Evolutionary conservation across 1,140 invertebrate species (phyloP).

Genomic region (Eubasilissa regina): DNA sequence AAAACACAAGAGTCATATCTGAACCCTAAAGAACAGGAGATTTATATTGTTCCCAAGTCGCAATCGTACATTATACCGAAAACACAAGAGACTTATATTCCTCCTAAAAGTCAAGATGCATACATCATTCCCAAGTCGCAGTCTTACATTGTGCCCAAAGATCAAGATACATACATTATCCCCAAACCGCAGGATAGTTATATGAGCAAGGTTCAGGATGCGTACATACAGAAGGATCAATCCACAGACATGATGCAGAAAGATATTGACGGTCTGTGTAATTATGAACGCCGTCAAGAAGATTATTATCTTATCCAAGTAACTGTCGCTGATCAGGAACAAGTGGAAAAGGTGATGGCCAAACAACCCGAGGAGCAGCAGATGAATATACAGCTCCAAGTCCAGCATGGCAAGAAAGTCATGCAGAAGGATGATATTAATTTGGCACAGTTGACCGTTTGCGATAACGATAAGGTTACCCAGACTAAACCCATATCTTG

Average conservation of each 20-base stretch:
- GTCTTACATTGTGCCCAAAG: slow-evolving; percentile 28
- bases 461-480: slow-evolving; percentile 38
- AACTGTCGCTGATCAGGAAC: slow-evolving; percentile 25
- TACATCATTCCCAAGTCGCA: slow-evolving; percentile 37
- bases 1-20: slow-evolving; percentile 36
- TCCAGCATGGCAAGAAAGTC: slow-evolving; percentile 16
- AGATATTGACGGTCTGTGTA: slow-evolving; percentile 35
- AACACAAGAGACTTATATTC: slow-evolving; percentile 32
- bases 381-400: slow-evolving; percentile 25
- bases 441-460: slow-evolving; percentile 16
- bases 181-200: slow-evolving; percentile 6
- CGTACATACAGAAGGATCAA: slow-evolving; percentile 28
- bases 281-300: slow-evolving; percentile 29
- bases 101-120: slow-evolving; percentile 25
- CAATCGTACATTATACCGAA: slow-evolving; percentile 38
- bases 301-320: slow-evolving; percentile 40
- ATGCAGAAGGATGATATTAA: slow-evolving; percentile 25
- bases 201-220: slow-evolving; percentile 15
- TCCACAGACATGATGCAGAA: slow-evolving; percentile 21
- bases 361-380: slow-evolving; percentile 5
- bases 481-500: slow-evolving; percentile 42
- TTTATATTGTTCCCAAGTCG: slow-evolving; percentile 22
- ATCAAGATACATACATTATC: slow-evolving; percentile 13
- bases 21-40: slow-evolving; percentile 19
- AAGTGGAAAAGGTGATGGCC: slow-evolving; percentile 16